Evolutionary conservation across 2,888 invertebrate genomes (phyloP).

Genomic region (Euzophera pinguis): DNA sequence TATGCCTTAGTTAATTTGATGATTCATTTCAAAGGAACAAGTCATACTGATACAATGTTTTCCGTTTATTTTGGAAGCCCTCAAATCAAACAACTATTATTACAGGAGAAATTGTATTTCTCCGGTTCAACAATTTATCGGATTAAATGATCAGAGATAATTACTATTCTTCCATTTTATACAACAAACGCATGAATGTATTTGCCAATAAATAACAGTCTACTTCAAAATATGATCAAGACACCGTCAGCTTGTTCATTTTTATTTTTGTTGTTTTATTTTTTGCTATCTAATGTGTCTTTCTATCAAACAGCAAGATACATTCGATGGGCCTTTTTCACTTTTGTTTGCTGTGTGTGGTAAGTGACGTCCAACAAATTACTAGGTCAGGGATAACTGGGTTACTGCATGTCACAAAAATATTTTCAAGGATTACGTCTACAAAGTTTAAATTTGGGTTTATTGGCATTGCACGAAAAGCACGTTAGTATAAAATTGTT

Average conservation of each 20-base stretch:
- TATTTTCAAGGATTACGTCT: slow-evolving; percentile 17
- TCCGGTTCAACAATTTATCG: not conserved
- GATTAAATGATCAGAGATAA: not conserved
- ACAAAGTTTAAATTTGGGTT: slow-evolving; percentile 35
- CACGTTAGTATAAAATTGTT: slow-evolving; percentile 34
- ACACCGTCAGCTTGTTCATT: slow-evolving; percentile 47
- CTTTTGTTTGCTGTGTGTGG: slow-evolving; percentile 44
- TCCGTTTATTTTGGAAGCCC: too few species aligned
- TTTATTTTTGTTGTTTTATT: slow-evolving; percentile 41
- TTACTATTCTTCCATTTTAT: slow-evolving; percentile 1
- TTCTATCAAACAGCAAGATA: slow-evolving; percentile 33
- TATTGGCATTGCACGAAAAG: slow-evolving; percentile 53
- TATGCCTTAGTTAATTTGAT: not conserved
- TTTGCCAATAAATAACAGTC: slow-evolving; percentile 75
- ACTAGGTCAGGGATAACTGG: slow-evolving; percentile 7
- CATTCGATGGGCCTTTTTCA: slow-evolving; percentile 44
- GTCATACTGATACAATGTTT: not conserved
- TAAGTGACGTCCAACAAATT: slow-evolving; percentile 50
- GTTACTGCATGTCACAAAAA: slow-evolving; percentile 22
- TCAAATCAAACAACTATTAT: too few species aligned
- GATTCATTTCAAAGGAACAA: not conserved
- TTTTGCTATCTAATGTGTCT: slow-evolving; percentile 67
- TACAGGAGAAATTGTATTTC: too few species aligned
- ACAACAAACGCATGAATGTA: slow-evolving; percentile 64
- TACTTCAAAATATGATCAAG: slow-evolving; percentile 36